Percentiles rank a stretch among this genome's conserved stretches.
phyloP scores from a whole-genome alignment of 2,888 invertebrate species.

The Coremacera marginata region DNA sequence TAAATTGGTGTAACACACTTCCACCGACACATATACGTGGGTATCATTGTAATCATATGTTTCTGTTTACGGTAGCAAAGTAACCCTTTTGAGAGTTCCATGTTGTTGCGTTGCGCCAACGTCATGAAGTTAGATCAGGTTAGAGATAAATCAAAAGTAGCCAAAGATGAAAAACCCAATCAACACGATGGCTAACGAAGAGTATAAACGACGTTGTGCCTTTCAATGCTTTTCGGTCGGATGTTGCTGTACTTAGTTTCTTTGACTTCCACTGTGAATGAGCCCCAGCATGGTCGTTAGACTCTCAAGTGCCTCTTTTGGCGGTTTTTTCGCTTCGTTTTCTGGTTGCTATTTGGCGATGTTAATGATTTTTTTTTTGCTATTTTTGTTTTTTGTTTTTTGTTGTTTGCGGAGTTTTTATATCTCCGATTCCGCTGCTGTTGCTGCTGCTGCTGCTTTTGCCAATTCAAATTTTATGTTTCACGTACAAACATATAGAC shows the following conservation, averaged over 20 bases:
- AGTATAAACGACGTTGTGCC: background rate
- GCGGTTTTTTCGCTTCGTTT: background rate
- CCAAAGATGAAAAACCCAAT: slow-evolving; percentile 5
- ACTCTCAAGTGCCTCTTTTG: slow-evolving; percentile 4
- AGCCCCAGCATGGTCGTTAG: background rate
- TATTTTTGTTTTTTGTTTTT: background rate
- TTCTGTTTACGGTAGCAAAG: background rate
- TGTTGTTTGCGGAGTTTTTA: too few species aligned
- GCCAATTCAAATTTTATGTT: slow-evolving; percentile 1
- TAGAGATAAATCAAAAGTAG: background rate
- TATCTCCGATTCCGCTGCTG: background rate
- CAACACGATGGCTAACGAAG: background rate
- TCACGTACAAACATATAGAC: background rate
- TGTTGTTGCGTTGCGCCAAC: background rate
- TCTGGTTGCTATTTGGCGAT: background rate
- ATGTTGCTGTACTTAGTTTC: background rate
- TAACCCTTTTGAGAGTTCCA: background rate
- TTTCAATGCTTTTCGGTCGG: background rate
- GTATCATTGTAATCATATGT: background rate
- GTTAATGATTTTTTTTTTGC: background rate
- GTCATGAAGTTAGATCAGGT: background rate
- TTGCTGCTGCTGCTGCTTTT: background rate
- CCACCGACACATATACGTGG: background rate
- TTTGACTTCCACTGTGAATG: background rate
- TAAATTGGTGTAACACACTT: background rate